These are phyloP conservation scores for Agrilus mali DNA, from an alignment of 2,888 invertebrate species.

Conservation along the genomic window DNA sequence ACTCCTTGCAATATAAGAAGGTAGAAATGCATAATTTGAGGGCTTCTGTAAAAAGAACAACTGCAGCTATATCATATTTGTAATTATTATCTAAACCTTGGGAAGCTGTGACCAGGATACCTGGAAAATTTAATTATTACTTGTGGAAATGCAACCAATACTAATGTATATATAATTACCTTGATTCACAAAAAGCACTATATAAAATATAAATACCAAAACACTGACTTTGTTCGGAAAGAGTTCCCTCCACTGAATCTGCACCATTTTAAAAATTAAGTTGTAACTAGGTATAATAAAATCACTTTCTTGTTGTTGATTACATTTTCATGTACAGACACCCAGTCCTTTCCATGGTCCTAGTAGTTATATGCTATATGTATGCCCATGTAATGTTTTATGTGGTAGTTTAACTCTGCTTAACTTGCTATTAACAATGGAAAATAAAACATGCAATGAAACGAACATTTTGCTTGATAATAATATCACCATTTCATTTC, in stretches of 20 bases:
- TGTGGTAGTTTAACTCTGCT: too few relatives aligned
- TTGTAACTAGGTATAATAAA: too few relatives aligned
- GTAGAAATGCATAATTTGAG: conserved; percentile 68
- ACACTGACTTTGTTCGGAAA: conserved; percentile 76
- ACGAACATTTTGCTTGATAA: too few relatives aligned
- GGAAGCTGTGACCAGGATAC: conserved; percentile 83
- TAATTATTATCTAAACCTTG: conserved; percentile 71
- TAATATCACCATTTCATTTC: too few relatives aligned
- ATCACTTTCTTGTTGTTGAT: too few relatives aligned
- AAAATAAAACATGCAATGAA: too few relatives aligned
- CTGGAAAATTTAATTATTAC: conserved; percentile 39
- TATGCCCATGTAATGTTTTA: too few relatives aligned
- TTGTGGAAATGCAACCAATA: background rate
- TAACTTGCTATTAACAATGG: too few relatives aligned
- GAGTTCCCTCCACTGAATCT: conserved; percentile 34
- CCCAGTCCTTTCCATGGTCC: too few relatives aligned
- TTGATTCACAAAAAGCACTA: conserved; percentile 83
- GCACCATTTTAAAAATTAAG: background rate
- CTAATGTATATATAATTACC: conserved; percentile 57
- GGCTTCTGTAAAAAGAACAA: conserved; percentile 78
- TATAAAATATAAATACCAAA: conserved; percentile 71
- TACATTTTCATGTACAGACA: too few relatives aligned
- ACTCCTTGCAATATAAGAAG: conserved; percentile 58
- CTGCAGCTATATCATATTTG: conserved; percentile 76
- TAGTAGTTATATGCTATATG: too few relatives aligned